Evolutionary conservation across 2,797 vertebrate genomes (phyloP).

Genomic region (Pseudochirops cupreus): DNA sequence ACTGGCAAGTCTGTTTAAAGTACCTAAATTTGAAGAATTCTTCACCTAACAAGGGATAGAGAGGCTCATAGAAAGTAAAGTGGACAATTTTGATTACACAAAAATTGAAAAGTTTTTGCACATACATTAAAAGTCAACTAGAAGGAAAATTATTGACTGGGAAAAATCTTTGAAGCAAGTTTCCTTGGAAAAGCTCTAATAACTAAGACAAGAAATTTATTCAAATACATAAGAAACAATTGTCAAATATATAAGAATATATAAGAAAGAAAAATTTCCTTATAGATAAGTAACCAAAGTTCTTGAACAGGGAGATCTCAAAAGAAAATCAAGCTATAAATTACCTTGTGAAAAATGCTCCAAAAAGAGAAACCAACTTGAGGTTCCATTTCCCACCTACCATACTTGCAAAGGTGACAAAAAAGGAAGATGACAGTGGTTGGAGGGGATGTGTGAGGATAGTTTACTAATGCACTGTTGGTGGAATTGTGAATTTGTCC

Average conservation of each 20-base stretch:
- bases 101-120: not conserved
- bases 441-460: not conserved
- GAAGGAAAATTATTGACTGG: not conserved
- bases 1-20: constrained; percentile 17
- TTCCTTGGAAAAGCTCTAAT: not conserved
- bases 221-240: not conserved
- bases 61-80: not conserved
- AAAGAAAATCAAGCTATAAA: not conserved
- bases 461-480: not conserved
- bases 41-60: not conserved
- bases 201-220: not conserved
- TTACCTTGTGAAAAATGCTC: not conserved
- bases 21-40: not conserved
- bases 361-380: not conserved
- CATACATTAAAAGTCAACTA: not conserved
- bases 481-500: not conserved
- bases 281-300: not conserved
- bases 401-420: not conserved
- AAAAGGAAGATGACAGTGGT: not conserved
- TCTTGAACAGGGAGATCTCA: not conserved
- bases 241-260: not conserved
- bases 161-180: not conserved
- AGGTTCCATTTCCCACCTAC: not conserved
- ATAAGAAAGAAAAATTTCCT: not conserved
- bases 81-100: not conserved